Percentiles rank a stretch among this genome's conserved stretches.
Evolutionary conservation across 2,888 invertebrate genomes (phyloP).

Genomic region (Drosophila tripunctata): DNA sequence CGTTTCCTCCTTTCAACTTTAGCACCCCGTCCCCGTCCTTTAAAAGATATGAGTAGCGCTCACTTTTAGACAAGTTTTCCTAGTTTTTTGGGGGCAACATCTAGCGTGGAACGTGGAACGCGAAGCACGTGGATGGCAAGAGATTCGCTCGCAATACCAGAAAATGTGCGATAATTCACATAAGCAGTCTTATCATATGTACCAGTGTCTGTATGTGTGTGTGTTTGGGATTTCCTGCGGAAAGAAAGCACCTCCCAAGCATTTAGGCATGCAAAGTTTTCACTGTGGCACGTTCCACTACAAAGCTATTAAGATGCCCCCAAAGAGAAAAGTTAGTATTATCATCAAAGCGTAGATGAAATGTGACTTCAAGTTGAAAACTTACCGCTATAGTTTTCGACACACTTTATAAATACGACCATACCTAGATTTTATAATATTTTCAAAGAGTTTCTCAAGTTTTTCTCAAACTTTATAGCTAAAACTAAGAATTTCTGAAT

Average conservation of each 20-base stretch:
- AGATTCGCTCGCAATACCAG: slow-evolving; percentile 56
- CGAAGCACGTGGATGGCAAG: slow-evolving; percentile 26
- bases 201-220: slow-evolving; percentile 26
- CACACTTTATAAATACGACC: no score
- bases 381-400: no score
- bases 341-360: no score
- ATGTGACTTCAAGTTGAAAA: no score
- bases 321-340: slow-evolving; percentile 45
- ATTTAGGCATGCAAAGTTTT: slow-evolving; percentile 76
- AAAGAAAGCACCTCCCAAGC: slow-evolving; percentile 65
- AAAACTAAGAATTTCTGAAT: no score
- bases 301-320: slow-evolving; percentile 68
- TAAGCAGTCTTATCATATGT: slow-evolving; percentile 71
- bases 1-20: no score
- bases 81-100: slow-evolving; percentile 52
- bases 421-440: no score
- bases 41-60: slow-evolving; percentile 70
- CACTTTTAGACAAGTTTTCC: slow-evolving; percentile 76
- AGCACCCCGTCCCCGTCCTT: background rate
- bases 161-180: slow-evolving; percentile 80
- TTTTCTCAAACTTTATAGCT: no score
- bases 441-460: no score
- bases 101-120: slow-evolving; percentile 5
- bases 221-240: slow-evolving; percentile 62
- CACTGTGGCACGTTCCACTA: slow-evolving; percentile 68